A percentile compares a stretch with the other conserved stretches of the same genome.
These are phyloP conservation scores for Patella ulyssiponensis DNA, from an alignment of 2,888 invertebrate species.

Conservation along the genomic window DNA sequence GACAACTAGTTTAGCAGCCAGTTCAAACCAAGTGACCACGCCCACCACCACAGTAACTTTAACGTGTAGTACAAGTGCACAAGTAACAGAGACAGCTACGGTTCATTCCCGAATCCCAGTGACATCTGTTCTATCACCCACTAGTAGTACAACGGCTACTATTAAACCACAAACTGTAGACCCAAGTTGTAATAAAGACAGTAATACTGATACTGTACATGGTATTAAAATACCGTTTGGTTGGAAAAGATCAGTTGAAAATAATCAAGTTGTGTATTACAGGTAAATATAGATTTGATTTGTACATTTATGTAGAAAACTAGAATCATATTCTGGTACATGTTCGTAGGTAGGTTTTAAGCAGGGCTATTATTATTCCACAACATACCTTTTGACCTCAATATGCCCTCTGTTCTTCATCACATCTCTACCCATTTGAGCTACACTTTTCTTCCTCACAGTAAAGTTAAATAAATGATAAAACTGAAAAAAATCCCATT, in stretches of 20 bases:
- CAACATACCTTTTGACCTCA: no score
- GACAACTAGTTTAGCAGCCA: slow-evolving; percentile 25
- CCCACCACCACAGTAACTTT: slow-evolving; percentile 48
- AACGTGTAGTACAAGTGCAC: slow-evolving; percentile 34
- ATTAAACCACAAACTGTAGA: neutral
- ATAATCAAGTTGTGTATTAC: slow-evolving; percentile 83
- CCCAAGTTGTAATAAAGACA: neutral
- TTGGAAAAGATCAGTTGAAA: slow-evolving; percentile 83
- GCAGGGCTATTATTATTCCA: no score
- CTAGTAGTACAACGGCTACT: slow-evolving; percentile 1
- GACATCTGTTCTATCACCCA: slow-evolving; percentile 24
- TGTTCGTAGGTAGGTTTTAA: neutral
- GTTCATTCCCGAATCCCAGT: slow-evolving; percentile 31
- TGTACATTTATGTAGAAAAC: neutral
- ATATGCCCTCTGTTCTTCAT: no score
- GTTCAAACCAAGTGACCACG: slow-evolving; percentile 40
- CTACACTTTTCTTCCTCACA: no score
- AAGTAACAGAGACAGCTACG: slow-evolving; percentile 32
- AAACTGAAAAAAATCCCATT: no score
- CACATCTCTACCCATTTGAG: no score
- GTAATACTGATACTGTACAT: slow-evolving; percentile 6
- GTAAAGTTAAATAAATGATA: no score
- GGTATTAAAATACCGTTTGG: slow-evolving; percentile 80
- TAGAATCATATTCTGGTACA: neutral
- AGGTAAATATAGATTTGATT: slow-evolving; percentile 76